phyloP scores from a whole-genome alignment of 2,888 invertebrate species.

The Coecobrya sp. region DNA sequence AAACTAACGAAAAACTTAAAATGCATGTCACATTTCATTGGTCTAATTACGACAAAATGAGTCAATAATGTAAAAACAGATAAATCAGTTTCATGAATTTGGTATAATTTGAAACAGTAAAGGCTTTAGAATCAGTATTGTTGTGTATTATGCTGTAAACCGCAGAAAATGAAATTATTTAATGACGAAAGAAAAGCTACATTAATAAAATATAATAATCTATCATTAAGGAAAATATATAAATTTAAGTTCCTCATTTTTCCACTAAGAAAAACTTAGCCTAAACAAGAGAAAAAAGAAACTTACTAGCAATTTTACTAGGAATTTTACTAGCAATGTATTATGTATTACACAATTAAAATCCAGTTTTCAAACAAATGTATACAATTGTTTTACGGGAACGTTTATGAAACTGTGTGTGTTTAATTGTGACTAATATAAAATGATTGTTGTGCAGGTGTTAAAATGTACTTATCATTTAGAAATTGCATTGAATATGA shows the following conservation, averaged over 20 bases:
- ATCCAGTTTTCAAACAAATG: too few relatives aligned
- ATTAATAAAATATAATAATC: not conserved
- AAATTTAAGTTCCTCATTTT: not conserved
- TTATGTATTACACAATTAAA: too few relatives aligned
- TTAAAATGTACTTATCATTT: conserved; percentile 37
- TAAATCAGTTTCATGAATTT: not conserved
- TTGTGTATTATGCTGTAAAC: conserved; percentile 48
- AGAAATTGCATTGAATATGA: not conserved
- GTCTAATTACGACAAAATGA: too few relatives aligned
- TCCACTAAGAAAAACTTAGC: not conserved
- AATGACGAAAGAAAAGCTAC: not conserved
- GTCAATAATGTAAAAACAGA: not conserved
- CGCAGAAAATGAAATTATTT: not conserved
- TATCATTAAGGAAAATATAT: not conserved
- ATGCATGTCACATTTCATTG: not conserved
- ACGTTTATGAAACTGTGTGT: not conserved
- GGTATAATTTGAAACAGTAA: conserved; percentile 49
- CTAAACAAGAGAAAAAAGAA: too few relatives aligned
- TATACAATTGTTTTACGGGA: too few relatives aligned
- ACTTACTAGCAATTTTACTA: too few relatives aligned
- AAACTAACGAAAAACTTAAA: not conserved
- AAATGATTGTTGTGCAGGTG: conserved; percentile 6
- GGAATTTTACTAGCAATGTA: too few relatives aligned
- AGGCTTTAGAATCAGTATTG: conserved; percentile 78
- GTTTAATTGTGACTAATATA: not conserved